Evolutionary conservation across 2,797 vertebrate genomes (phyloP).

Genomic region (Chelonia mydas): DNA sequence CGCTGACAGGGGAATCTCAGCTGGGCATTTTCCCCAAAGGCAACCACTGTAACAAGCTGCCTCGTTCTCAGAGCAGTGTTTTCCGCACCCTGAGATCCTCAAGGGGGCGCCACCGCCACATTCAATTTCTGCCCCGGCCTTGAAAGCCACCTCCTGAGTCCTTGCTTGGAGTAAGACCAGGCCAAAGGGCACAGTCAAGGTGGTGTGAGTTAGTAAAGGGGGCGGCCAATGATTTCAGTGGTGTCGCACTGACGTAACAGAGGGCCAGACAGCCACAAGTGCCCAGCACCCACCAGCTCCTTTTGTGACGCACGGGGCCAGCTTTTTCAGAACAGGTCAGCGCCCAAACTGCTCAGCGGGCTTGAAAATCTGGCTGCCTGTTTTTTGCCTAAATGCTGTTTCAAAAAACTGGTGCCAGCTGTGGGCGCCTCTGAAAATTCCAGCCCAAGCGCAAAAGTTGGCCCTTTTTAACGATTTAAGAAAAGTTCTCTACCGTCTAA

Average conservation of each 20-base stretch:
- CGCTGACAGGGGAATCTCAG: too few species aligned
- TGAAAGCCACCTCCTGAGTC: too few species aligned
- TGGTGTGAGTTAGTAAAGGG: neutral
- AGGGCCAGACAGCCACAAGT: neutral
- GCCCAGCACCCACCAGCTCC: neutral
- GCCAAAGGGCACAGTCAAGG: neutral
- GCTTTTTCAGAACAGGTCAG: neutral
- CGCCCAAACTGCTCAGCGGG: neutral
- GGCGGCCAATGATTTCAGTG: neutral
- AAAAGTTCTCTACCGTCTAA: neutral
- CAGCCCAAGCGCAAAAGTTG: neutral
- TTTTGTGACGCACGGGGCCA: neutral
- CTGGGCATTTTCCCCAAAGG: rapidly evolving
- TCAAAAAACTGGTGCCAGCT: neutral
- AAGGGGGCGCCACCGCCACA: neutral
- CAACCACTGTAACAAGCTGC: neutral
- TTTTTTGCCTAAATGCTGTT: neutral
- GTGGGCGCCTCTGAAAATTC: neutral
- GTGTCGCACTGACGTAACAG: too few species aligned
- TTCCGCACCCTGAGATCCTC: rapidly evolving
- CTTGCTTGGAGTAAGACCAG: neutral
- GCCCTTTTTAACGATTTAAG: neutral
- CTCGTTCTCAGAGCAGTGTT: neutral
- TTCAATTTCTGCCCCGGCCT: neutral
- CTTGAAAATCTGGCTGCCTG: neutral